Conservation (phyloP, 1,140 invertebrate species). For the Apis florea region DNA sequence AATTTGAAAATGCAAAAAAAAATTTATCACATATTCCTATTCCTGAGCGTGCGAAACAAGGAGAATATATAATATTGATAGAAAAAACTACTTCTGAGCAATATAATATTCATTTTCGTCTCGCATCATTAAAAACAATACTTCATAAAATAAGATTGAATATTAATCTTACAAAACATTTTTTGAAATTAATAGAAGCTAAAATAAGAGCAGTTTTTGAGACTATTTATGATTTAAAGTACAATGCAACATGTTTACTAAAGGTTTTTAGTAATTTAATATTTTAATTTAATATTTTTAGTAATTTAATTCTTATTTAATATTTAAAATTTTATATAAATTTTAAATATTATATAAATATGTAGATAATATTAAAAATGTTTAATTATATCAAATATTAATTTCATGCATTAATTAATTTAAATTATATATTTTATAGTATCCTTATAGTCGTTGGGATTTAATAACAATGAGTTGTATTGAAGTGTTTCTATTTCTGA, state of each 20-base stretch:
- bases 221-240: constrained; percentile 64
- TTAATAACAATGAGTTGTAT: neutral
- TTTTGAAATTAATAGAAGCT: constrained; percentile 30
- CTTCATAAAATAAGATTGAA: constrained; percentile 62
- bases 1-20: constrained; percentile 19
- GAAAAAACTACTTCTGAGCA: constrained; percentile 15
- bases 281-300: no score
- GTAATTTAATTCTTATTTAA: no score
- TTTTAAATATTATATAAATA: neutral
- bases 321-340: no score
- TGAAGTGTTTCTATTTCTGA: constrained; percentile 28
- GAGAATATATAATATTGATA: constrained; percentile 30
- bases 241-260: constrained; percentile 59
- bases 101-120: neutral
- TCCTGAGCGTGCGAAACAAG: constrained; percentile 20
- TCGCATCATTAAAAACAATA: constrained; percentile 52
- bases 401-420: neutral
- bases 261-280: constrained; percentile 43
- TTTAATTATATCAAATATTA: neutral
- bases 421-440: constrained; percentile 5
- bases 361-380: neutral
- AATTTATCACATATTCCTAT: constrained; percentile 25
- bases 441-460: neutral
- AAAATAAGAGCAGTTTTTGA: constrained; percentile 50
- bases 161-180: constrained; percentile 38